Evolutionary conservation across 1,140 invertebrate genomes (phyloP), one percentile per base, ranked within the genome.

Genomic region (Drosophila cardini): DNA sequence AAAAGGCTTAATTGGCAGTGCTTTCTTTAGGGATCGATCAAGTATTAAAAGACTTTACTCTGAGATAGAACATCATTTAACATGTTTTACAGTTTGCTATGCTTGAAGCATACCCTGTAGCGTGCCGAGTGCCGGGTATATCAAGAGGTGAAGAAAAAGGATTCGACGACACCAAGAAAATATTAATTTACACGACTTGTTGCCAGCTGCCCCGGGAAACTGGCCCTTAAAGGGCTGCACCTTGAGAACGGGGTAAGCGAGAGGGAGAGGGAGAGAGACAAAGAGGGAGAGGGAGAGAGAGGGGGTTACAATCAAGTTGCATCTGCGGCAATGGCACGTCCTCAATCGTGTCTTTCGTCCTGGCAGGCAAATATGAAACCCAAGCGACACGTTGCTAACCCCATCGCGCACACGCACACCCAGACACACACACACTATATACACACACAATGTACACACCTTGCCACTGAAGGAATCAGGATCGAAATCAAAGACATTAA

Each of bases 131-230:
- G 5, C 2, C 36, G 2, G n/a, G 11, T 13, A 40, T 16, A 68
- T 36, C 42, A 43, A 46, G 60, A 38, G 26, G 60, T n/a, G 36
- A n/a, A 60, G 26, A 9, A 32, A 16, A 52, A 57, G 32, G 32
- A 60, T 46, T 53, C 30, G 21, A 52, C 40, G 71, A 86, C 78
- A 75, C 45, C 78, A 62, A 62, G 46, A 86, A 85, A 85, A 85
- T 85, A 85, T 85, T 86, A 86, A 85, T 85, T 85, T 85, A 85
- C 82, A 81, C 82, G 72, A 72, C 64, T 52, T 38, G 48, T 60
- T 45, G 63, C 82, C 82, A 86, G 82, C 82, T 86, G 82, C 58
- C 69, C 43, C 43, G 30, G 50, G 13, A 55, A 55, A 15, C 52
- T 36, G 76, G 36, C 67, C 67, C 72, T 52, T 48, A 76, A 83